Percentiles rank a stretch among this genome's conserved stretches.
phyloP scores from a whole-genome alignment of 2,113 vertebrate species.

The Cheirogaleus medius region DNA sequence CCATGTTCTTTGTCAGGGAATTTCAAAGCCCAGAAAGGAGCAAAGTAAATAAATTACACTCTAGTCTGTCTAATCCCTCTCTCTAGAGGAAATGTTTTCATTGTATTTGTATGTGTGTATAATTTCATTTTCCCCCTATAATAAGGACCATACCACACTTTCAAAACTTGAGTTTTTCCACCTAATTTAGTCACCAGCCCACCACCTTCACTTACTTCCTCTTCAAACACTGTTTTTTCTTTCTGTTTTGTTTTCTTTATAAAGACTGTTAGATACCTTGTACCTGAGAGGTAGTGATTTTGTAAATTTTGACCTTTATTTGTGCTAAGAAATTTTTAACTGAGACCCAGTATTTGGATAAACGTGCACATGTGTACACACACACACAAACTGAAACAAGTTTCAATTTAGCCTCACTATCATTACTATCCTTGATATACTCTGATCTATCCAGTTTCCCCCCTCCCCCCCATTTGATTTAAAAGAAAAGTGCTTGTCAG shows the following conservation, averaged over 20 bases:
- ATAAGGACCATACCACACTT: neutral
- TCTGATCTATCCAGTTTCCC: neutral
- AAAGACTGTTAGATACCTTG: neutral
- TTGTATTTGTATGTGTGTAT: neutral
- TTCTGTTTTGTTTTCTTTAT: neutral
- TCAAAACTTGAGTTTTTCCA: neutral
- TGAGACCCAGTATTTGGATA: neutral
- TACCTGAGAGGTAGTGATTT: neutral
- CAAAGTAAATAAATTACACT: neutral
- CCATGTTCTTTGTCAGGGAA: neutral
- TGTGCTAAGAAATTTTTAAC: neutral
- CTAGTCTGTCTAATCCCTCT: neutral
- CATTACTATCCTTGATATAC: too few species aligned
- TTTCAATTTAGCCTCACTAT: neutral
- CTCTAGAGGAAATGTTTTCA: neutral
- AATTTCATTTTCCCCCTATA: neutral
- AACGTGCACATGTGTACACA: too few species aligned
- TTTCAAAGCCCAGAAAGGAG: neutral
- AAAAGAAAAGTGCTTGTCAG: neutral
- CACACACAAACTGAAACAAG: neutral
- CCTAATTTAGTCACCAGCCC: neutral
- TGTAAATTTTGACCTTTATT: neutral
- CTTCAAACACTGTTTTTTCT: neutral
- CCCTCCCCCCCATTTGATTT: neutral
- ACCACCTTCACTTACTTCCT: neutral